Percentiles rank a stretch among this genome's conserved stretches.
phyloP scores from a whole-genome alignment of 2,113 vertebrate species.

The Turdus rufiventris region DNA sequence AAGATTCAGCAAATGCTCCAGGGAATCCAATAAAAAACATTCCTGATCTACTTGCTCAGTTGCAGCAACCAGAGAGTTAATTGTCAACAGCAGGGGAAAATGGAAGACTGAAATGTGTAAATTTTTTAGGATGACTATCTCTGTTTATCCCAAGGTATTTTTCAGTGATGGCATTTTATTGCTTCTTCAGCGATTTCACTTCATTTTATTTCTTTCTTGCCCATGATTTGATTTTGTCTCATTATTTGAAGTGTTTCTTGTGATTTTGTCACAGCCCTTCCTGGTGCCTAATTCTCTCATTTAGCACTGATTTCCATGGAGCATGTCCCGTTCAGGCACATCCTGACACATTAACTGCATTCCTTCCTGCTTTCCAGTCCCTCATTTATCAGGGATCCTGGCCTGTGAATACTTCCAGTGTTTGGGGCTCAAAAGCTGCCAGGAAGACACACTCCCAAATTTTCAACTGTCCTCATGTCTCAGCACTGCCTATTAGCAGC shows the following conservation, averaged over 20 bases:
- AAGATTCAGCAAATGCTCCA: not conserved
- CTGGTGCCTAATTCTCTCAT: conserved; percentile 20
- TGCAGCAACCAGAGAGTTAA: not conserved
- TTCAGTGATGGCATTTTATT: conserved; percentile 14
- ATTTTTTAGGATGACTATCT: not conserved
- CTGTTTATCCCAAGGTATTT: not conserved
- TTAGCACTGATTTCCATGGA: conserved; percentile 45
- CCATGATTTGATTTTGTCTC: conserved; percentile 47
- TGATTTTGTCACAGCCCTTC: conserved; percentile 35
- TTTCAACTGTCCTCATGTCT: conserved; percentile 31
- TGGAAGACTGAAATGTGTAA: not conserved
- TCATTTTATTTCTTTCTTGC: conserved; percentile 25
- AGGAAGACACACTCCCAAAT: conserved; percentile 27
- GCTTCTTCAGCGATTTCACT: conserved; percentile 30
- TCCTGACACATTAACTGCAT: conserved; percentile 10
- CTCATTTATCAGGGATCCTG: conserved; percentile 43
- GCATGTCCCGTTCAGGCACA: not conserved
- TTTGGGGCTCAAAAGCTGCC: conserved; percentile 16
- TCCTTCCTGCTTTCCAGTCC: not conserved
- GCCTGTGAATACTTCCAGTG: not conserved
- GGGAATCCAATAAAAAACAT: not conserved
- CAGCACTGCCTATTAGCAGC: conserved; percentile 26
- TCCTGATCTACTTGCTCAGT: not conserved
- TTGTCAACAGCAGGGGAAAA: not conserved
- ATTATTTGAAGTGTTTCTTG: conserved; percentile 30